These are phyloP conservation scores for Aleiodes alternator DNA, from an alignment of 2,888 invertebrate species.

Conservation along the genomic window DNA sequence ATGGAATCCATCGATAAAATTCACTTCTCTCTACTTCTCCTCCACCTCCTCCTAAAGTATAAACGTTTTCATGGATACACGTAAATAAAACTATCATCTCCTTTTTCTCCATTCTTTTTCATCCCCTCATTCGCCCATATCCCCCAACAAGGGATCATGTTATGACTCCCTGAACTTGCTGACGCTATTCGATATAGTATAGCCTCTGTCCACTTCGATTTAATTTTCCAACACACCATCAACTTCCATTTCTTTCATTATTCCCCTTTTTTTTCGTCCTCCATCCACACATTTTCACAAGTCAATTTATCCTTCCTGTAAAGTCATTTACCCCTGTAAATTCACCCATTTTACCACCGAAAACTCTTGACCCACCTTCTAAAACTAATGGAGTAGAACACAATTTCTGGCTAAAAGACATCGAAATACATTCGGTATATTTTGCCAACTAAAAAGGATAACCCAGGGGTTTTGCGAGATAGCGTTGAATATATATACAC, in stretches of 20 bases:
- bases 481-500: constrained; percentile 27
- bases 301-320: too few relatives aligned
- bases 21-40: constrained; percentile 40
- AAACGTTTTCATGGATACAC: constrained; percentile 44
- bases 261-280: background rate
- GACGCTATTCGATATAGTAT: constrained; percentile 16
- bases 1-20: constrained; percentile 57
- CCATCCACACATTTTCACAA: too few relatives aligned
- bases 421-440: constrained; percentile 23
- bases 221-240: constrained; percentile 23
- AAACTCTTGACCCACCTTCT: background rate
- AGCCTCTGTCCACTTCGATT: constrained; percentile 15
- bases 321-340: too few relatives aligned
- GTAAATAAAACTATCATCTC: constrained; percentile 45
- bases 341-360: too few relatives aligned
- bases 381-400: background rate
- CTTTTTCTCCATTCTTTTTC: constrained; percentile 35
- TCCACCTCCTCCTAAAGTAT: constrained; percentile 12
- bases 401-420: constrained; percentile 27
- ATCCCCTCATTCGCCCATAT: constrained; percentile 35
- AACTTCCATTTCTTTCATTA: constrained; percentile 40
- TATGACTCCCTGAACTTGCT: constrained; percentile 39
- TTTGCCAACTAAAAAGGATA: constrained; percentile 6
- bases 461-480: constrained; percentile 16
- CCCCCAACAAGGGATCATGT: constrained; percentile 21